Base-by-base conservation (phyloP, 2,797 vertebrate genomes). In the Schizopygopsis malacanthus region DNA sequence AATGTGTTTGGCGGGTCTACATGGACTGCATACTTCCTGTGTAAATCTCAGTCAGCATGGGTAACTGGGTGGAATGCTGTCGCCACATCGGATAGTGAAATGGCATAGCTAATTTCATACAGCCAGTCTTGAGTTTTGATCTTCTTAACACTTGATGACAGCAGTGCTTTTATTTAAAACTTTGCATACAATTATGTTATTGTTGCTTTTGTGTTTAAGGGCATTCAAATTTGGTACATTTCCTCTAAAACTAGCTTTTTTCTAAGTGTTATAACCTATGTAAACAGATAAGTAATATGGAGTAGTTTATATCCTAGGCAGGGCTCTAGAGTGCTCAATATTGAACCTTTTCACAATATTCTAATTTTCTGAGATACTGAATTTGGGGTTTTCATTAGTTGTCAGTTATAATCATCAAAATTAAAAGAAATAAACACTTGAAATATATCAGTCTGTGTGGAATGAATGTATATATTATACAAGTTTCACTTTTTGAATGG, bases 11-110 rank as follows among this genome's bases (percentile, higher is more conserved):
- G 56, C 73, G 67, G 84, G 80, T 90, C 76, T 83, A 79, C 88
- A 83, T 91, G 28, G 87, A 79, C 84, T 39, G 88, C 92, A 93
- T 94, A 89, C 92, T 93, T 93, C 90, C 93, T 92, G 92, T 92
- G 87, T 86, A 87, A 90, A 92, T 94, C 86, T 59, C 89, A 85
- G 88, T 89, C 88, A 85, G 90, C 88, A 86, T 91, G 87, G 79
- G 84, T 92, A 87, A 91, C 90, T 93, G 89, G 15, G 73, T 90
- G 91, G 92, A 94, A 92, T 93, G 91, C 88, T 90, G 28, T 86
- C 85, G 89, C 89, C 92, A 50, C 89, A 93, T 93, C 91, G 91
- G 87, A 87, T 83, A 82, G 81, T 71, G 25, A 78, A 56, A 72
- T 37, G 37, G 15, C 61, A 25, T 9, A 15, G 59, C 45, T 39